phyloP scores from a whole-genome alignment of 2,797 vertebrate genomes.

The Pangasius djambal region DNA sequence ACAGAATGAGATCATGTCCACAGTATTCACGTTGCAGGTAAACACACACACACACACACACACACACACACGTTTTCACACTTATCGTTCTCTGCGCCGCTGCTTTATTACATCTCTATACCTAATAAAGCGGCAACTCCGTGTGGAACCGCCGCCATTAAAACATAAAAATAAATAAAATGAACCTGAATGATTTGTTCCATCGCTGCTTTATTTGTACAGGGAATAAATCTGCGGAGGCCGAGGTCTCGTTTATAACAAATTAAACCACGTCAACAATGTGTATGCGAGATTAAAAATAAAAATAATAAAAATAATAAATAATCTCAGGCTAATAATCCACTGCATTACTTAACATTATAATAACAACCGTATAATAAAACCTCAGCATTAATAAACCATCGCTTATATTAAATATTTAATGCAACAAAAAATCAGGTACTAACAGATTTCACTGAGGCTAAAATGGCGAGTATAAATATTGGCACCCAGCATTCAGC shows the following conservation, averaged over 20 bases:
- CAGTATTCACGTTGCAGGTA: not conserved
- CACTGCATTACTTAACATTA: not conserved
- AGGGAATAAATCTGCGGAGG: slow-evolving; percentile 26
- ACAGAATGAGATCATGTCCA: not conserved
- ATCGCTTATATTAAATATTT: not conserved
- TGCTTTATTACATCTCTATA: slow-evolving; percentile 46
- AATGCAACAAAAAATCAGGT: not conserved
- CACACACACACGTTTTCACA: slow-evolving; percentile 13
- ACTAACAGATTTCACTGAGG: not conserved
- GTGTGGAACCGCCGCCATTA: slow-evolving; percentile 19
- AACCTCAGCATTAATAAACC: not conserved
- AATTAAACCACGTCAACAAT: slow-evolving; percentile 20
- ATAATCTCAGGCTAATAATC: not conserved
- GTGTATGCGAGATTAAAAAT: slow-evolving; percentile 1
- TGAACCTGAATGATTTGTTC: slow-evolving; percentile 17
- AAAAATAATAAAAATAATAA: slow-evolving; percentile 14
- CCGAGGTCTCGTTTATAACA: slow-evolving; percentile 5
- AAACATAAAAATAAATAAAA: slow-evolving; percentile 34
- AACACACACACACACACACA: slow-evolving; percentile 29
- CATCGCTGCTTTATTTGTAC: slow-evolving; percentile 25
- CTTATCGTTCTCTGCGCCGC: slow-evolving; percentile 60
- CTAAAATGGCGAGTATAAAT: not conserved
- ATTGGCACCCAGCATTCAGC: not conserved
- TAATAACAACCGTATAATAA: not conserved
- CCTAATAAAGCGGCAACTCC: slow-evolving; percentile 66